Conservation (phyloP, 2,113 vertebrate species). For the Uria aalge region DNA sequence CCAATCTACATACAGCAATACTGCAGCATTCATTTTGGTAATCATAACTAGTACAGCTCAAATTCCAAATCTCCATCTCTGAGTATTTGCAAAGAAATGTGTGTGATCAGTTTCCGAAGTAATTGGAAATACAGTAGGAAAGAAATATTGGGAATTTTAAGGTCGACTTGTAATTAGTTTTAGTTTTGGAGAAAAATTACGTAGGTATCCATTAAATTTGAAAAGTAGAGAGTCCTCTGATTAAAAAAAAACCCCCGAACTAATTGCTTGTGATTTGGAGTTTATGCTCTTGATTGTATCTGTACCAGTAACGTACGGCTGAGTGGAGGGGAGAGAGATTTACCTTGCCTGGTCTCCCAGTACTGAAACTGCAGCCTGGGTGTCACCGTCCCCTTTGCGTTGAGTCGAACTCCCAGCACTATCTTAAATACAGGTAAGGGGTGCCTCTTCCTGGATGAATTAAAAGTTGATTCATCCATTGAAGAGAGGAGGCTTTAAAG, state of each 20-base stretch:
- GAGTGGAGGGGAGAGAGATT: background rate
- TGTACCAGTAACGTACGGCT: rapidly evolving
- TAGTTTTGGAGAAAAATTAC: background rate
- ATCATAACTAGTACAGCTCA: background rate
- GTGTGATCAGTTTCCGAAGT: background rate
- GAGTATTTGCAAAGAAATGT: background rate
- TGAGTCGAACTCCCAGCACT: background rate
- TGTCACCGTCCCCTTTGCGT: background rate
- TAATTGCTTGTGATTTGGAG: background rate
- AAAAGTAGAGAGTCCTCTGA: background rate
- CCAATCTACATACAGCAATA: background rate
- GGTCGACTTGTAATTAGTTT: background rate
- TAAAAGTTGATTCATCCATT: background rate
- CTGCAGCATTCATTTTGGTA: background rate
- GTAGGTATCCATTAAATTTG: background rate
- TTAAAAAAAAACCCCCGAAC: background rate
- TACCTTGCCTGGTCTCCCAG: background rate
- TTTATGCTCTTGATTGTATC: background rate
- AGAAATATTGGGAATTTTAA: background rate
- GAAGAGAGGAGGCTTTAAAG: background rate
- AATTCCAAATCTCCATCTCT: background rate
- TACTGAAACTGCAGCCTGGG: background rate
- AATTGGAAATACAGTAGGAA: background rate
- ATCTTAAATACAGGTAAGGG: background rate
- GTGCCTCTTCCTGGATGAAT: background rate